Base-by-base conservation (phyloP, 2,888 invertebrate genomes). In the Cephus rjabovi region DNA sequence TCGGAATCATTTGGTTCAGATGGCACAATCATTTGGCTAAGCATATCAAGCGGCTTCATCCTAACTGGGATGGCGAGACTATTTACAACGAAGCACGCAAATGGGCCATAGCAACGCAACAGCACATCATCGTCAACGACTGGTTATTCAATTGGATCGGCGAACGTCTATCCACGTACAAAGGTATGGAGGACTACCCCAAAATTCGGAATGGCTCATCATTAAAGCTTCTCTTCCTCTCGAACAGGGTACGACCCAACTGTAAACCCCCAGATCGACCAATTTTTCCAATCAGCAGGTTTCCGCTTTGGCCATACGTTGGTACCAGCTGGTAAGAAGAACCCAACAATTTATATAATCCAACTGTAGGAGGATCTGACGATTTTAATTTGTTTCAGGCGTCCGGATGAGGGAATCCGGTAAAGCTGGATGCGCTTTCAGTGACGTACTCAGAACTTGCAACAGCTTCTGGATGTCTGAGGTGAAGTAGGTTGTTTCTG, bases 231-330 rank as follows among this genome's bases (percentile, higher is more conserved):
- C 23, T 56, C 2, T 56, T 56, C 15, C 23, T 56, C 2, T 56
- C 2, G 1, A 23, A 56, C 56, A 89, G 92, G 91, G 76, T 94
- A 94, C 86, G 91, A 94, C 84, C 92, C 93, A 2, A 91, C 90
- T 78, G 87, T 93, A 69, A 93, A 94, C 88, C 94, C 94, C 9
- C 94, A 94, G 86, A 93, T 94, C 70, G 93, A 93, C 78, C 94
- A 94, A 81, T 93, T 94, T 82, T 94, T 94, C 83, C 94, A 94
- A 89, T 89, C 93, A 11, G 94, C 94, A 11, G 94, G 94, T 4
- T 94, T 94, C 92, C 90, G 94, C 81, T 94, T 94, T 87, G 94
- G 94, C 0, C 94, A 94, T 83, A 94, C 94, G 3, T 87, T 94
- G 68, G 94, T 94, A 11, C 92, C 93, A 31, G 92, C 94, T 40